These are phyloP conservation scores for Rhombomys opimus DNA, from an alignment of 2,113 vertebrate species.

Conservation along the genomic window DNA sequence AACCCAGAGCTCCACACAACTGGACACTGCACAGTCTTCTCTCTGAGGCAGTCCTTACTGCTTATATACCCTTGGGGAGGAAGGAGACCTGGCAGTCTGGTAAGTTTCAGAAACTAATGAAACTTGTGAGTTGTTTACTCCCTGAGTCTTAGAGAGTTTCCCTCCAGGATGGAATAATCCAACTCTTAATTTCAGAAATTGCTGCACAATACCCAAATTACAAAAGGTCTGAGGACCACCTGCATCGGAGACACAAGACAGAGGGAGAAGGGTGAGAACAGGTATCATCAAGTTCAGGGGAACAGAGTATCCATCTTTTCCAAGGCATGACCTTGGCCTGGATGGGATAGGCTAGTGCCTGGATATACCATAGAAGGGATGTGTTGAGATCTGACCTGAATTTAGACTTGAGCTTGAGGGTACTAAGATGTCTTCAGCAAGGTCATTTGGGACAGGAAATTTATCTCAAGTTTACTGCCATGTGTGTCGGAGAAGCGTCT, in stretches of 20 bases:
- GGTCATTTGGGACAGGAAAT: not conserved
- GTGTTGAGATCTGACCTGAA: not conserved
- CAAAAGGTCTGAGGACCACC: not conserved
- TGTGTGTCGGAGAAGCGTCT: not conserved
- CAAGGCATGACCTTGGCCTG: not conserved
- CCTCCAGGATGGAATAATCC: not conserved
- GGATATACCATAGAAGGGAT: not conserved
- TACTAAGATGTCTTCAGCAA: not conserved
- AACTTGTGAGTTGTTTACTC: not conserved
- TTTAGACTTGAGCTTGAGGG: not conserved
- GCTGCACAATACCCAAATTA: no score
- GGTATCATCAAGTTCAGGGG: not conserved
- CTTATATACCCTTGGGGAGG: not conserved
- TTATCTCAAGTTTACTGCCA: not conserved
- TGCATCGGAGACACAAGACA: not conserved
- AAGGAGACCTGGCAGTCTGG: not conserved
- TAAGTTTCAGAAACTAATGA: not conserved
- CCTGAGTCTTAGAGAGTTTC: not conserved
- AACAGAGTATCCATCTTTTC: not conserved
- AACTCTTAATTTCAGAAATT: not conserved
- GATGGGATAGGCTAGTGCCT: no score
- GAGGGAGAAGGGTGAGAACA: fast-evolving
- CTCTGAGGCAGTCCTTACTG: not conserved
- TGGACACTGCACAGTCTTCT: not conserved
- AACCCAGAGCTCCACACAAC: not conserved